Evolutionary conservation across 2,113 vertebrate species (phyloP).

Genomic region (Synchiropus splendidus): DNA sequence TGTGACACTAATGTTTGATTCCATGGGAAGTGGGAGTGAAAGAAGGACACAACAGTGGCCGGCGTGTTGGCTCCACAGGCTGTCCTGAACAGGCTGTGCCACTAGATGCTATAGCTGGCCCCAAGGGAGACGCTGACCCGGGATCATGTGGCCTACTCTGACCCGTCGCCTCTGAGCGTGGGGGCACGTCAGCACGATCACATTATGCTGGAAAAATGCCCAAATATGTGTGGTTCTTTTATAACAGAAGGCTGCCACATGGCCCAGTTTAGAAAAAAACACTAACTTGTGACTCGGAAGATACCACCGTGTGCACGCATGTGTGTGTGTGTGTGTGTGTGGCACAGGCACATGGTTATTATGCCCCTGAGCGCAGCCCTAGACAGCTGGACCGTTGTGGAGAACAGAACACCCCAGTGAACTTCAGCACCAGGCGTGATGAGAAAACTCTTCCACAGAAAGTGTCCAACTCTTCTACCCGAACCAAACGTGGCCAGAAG

Average conservation of each 20-base stretch:
- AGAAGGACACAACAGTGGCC: no score
- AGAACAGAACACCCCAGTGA: constrained; percentile 24
- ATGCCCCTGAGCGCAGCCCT: constrained; percentile 35
- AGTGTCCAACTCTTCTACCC: constrained; percentile 26
- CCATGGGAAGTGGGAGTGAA: no score
- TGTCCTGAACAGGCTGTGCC: constrained; percentile 17
- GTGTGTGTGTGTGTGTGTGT: constrained; percentile 12
- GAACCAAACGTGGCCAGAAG: no score
- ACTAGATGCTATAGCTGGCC: constrained; percentile 35
- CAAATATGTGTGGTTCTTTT: constrained; percentile 47
- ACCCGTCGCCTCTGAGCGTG: constrained; percentile 20
- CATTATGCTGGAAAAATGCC: constrained; percentile 55
- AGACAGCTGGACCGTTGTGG: constrained; percentile 51
- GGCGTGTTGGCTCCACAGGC: no score
- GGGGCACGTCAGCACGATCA: constrained; percentile 50
- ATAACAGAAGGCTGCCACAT: constrained; percentile 45
- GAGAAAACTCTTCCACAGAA: constrained; percentile 29
- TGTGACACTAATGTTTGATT: no score
- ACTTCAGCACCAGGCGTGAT: constrained; percentile 16
- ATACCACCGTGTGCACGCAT: constrained; percentile 18
- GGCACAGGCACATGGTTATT: constrained; percentile 35
- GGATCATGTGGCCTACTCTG: constrained; percentile 42
- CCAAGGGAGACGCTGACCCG: constrained; percentile 28
- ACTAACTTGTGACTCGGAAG: constrained; percentile 37
- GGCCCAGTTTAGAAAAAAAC: constrained; percentile 33